phyloP scores from a whole-genome alignment of 2,113 vertebrate species.

The Syrrhaptes paradoxus region DNA sequence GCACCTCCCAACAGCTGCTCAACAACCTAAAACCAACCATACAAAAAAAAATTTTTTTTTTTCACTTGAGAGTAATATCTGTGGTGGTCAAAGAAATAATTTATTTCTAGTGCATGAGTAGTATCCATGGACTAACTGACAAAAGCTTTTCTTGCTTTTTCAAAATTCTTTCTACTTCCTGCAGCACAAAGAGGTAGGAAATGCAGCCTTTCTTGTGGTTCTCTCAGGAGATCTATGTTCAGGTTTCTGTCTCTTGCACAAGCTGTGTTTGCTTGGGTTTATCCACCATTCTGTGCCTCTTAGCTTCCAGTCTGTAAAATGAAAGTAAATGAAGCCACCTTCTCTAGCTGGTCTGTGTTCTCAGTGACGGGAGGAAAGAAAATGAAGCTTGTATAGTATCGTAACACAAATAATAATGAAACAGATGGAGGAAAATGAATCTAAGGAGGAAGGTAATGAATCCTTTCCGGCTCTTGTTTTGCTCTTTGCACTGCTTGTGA shows the following conservation, averaged over 20 bases:
- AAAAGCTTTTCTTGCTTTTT: neutral
- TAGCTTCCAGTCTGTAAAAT: neutral
- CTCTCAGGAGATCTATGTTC: neutral
- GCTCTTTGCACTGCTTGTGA: neutral
- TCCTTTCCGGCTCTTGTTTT: neutral
- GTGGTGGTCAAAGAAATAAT: neutral
- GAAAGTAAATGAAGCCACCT: neutral
- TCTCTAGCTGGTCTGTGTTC: neutral
- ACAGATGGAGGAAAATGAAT: neutral
- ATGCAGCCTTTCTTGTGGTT: neutral
- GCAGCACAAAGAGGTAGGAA: neutral
- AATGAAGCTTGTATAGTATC: neutral
- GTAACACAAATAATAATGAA: neutral
- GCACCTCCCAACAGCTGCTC: neutral
- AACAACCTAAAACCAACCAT: neutral
- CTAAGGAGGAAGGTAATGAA: neutral
- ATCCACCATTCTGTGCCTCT: neutral
- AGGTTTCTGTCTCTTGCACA: neutral
- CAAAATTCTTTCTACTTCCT: neutral
- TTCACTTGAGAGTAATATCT: neutral
- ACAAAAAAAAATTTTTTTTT: neutral
- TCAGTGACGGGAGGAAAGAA: neutral
- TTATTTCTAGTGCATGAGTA: neutral
- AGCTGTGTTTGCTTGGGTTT: neutral
- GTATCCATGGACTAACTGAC: neutral